Evolutionary conservation across 2,888 invertebrate species (phyloP).

Genomic region (Mellilla xanthometata): DNA sequence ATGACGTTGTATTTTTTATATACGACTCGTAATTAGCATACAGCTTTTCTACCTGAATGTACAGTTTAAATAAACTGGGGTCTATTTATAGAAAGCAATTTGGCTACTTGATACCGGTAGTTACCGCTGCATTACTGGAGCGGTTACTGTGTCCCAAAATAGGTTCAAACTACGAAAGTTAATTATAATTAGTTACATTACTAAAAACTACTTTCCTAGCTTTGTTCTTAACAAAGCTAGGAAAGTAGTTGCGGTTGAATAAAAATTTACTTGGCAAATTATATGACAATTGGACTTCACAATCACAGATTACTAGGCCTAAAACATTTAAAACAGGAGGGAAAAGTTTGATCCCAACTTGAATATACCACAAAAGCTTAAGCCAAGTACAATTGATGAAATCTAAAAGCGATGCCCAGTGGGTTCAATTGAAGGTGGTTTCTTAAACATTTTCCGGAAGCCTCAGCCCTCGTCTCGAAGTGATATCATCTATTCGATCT

Average conservation of each 20-base stretch:
- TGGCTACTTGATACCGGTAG: slow-evolving; percentile 54
- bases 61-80: slow-evolving; percentile 36
- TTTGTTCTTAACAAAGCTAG: too few species aligned
- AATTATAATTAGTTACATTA: too few species aligned
- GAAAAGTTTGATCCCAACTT: too few species aligned
- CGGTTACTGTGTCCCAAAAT: slow-evolving; percentile 21
- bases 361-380: too few species aligned
- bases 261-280: too few species aligned
- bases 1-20: too few species aligned
- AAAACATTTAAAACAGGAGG: too few species aligned
- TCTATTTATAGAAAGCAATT: slow-evolving; percentile 52
- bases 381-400: neutral
- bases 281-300: too few species aligned
- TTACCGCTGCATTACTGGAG: slow-evolving; percentile 44
- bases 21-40: too few species aligned
- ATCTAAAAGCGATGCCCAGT: slow-evolving; percentile 3
- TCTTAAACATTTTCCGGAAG: slow-evolving; percentile 16
- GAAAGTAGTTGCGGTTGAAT: too few species aligned
- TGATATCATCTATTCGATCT: slow-evolving; percentile 12
- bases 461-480: slow-evolving; percentile 9
- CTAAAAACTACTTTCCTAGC: too few species aligned
- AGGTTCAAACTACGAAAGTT: slow-evolving; percentile 3
- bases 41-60: slow-evolving; percentile 19
- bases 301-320: too few species aligned
- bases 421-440: slow-evolving; percentile 5